Conservation (phyloP, 2,888 invertebrate genomes). For the Cheilosia grossa region DNA sequence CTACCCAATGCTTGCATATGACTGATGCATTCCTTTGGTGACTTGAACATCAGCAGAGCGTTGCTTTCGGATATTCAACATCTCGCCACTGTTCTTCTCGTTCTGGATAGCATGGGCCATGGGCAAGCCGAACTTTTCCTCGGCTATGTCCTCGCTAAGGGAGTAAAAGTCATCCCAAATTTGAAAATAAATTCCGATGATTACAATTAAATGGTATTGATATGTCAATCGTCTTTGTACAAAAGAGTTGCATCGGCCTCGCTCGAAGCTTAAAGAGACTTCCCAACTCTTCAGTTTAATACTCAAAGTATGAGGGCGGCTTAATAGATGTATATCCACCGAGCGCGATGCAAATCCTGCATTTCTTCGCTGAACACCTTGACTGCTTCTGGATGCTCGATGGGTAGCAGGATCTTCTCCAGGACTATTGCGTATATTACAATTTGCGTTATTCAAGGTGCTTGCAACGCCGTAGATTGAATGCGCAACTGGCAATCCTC, state of each 20-base stretch:
- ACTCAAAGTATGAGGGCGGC: constrained; percentile 96
- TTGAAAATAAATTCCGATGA: constrained; percentile 97
- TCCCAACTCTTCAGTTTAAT: constrained; percentile 96
- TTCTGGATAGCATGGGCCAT: constrained; percentile 94
- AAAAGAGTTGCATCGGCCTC: constrained; percentile 96
- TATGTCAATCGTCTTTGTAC: constrained; percentile 92
- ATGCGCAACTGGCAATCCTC: constrained; percentile 97
- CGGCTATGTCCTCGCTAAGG: constrained; percentile 96
- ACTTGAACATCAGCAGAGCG: constrained; percentile 94
- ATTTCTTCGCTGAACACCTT: constrained; percentile 94
- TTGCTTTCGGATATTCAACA: constrained; percentile 94
- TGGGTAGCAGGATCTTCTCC: constrained; percentile 90
- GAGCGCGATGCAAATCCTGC: constrained; percentile 96
- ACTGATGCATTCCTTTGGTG: constrained; percentile 95
- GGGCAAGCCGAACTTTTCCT: constrained; percentile 99
- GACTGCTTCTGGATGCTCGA: constrained; percentile 93
- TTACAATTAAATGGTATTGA: constrained; percentile 91
- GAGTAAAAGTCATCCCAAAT: constrained; percentile 98
- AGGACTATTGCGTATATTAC: constrained; percentile 96
- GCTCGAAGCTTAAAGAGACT: constrained; percentile 97
- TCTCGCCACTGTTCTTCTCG: constrained; percentile 90
- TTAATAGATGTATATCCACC: constrained; percentile 98
- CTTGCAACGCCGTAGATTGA: constrained; percentile 97
- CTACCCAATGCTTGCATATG: constrained; percentile 94
- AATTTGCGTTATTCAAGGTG: constrained; percentile 97